Conservation (phyloP, 2,888 invertebrate genomes). For the Aplocera efformata region DNA sequence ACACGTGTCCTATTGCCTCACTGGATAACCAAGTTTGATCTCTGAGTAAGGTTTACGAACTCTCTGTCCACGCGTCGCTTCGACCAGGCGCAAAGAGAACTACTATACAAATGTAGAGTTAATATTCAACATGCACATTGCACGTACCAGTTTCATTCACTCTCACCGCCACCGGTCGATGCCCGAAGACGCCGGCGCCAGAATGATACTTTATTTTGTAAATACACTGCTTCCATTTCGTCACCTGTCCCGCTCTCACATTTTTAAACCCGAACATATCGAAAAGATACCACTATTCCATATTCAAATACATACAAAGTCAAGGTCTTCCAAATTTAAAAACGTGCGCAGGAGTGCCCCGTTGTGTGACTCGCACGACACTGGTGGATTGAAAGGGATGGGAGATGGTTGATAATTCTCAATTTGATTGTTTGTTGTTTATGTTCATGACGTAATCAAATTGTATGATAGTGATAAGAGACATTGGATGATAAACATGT, state of each 20-base stretch:
- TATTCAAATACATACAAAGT: conserved; percentile 26
- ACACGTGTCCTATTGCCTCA: too few species aligned
- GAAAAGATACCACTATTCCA: conserved; percentile 30
- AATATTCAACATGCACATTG: conserved; percentile 8
- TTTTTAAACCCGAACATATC: conserved; percentile 54
- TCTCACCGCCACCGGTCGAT: conserved; percentile 67
- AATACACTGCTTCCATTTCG: conserved; percentile 44
- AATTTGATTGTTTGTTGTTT: conserved; percentile 13
- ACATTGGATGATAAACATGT: conserved; percentile 11
- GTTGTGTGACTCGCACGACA: conserved; percentile 34
- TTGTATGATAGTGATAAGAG: conserved; percentile 22
- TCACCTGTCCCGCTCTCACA: conserved; percentile 51
- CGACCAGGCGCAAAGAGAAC: too few species aligned
- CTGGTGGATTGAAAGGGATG: conserved; percentile 38
- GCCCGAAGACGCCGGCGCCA: conserved; percentile 81
- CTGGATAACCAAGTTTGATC: too few species aligned
- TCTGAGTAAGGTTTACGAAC: too few species aligned
- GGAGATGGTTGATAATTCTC: conserved; percentile 25
- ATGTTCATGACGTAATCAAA: conserved; percentile 15
- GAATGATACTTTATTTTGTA: conserved; percentile 71
- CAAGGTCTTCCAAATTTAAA: conserved; percentile 48
- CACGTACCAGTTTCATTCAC: conserved; percentile 59
- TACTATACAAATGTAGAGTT: too few species aligned
- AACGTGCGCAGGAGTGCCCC: conserved; percentile 55
- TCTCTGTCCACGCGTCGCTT: too few species aligned